phyloP scores from a whole-genome alignment of 2,113 vertebrate species.

The Macrotis lagotis region DNA sequence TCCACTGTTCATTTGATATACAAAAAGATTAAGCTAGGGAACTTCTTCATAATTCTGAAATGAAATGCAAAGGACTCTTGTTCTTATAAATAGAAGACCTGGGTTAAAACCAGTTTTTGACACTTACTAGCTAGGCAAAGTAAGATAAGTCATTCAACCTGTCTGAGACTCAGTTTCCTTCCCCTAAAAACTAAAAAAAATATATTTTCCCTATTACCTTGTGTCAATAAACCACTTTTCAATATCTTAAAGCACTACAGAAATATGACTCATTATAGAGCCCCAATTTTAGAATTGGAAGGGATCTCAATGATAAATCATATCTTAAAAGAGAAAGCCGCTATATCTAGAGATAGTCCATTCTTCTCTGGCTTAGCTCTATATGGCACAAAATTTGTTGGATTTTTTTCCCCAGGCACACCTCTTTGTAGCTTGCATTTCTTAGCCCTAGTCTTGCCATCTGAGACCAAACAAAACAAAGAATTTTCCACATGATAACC shows the following conservation, averaged over 20 bases:
- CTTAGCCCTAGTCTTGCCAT: no score
- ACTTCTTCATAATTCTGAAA: no score
- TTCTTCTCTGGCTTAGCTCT: background rate
- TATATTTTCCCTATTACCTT: no score
- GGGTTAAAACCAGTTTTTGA: background rate
- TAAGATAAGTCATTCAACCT: background rate
- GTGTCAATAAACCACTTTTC: background rate
- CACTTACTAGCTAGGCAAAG: background rate
- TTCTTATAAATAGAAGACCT: background rate
- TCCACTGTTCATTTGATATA: background rate
- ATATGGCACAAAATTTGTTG: background rate
- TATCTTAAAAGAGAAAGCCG: background rate
- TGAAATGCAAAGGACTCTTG: background rate
- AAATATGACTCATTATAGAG: background rate
- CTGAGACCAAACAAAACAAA: background rate
- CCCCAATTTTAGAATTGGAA: background rate
- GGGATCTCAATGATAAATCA: background rate
- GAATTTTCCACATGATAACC: background rate
- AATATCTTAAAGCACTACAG: background rate
- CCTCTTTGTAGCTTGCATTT: background rate
- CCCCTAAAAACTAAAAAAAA: background rate
- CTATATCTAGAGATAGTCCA: background rate
- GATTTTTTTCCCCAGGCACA: background rate
- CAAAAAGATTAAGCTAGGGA: background rate
- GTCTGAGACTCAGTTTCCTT: background rate